Evolutionary conservation across 2,113 vertebrate species (phyloP), one percentile per base, ranked within the genome.

Genomic region (Xenotilapia caudafasciata): DNA sequence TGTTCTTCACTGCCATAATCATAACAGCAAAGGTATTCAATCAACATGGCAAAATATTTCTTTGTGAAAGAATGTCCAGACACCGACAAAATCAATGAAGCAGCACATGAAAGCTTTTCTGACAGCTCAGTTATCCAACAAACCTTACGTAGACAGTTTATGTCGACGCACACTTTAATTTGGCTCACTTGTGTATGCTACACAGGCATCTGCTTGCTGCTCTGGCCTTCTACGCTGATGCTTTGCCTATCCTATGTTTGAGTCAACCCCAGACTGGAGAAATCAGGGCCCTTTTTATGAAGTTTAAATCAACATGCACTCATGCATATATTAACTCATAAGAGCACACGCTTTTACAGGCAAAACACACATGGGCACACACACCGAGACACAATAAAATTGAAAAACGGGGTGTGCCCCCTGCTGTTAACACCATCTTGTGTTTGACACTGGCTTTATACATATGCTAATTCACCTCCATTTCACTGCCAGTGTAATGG

Each of bases 361-460:
- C 9, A 51, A 85, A 87, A 49, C 77, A 49, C 86, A 79, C 86
- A 84, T 7, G 42, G 28, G 65, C 85, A 65, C 70, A 33, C 70
- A 77, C 79, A 70, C 13, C 9, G 17, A 79, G 19, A 77, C 85
- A 92, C 77, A 89, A 68, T 90, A 38, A 56, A 60, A 60, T 56
- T 77, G 79, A 79, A 89, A 90, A 94, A 75, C 79, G 17, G 84
- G 79, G 89, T 88, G 83, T 89, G 88, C 84, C 86, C 84, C 88
- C 94, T 83, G 88, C 92, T 94, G 94, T 93, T 95, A 90, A 92
- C 90, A 93, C 91, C 92, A 91, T 94, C 90, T 95, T 94, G 90
- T 93, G 92, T 91, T 93, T 94, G 92, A 94, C 94, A 92, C 87
- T 79, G 80, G 80, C 92, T 93, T 93, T 91, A 93, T 95, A 87